Base-by-base conservation (phyloP, 1,140 invertebrate species). In the Formica exsecta region DNA sequence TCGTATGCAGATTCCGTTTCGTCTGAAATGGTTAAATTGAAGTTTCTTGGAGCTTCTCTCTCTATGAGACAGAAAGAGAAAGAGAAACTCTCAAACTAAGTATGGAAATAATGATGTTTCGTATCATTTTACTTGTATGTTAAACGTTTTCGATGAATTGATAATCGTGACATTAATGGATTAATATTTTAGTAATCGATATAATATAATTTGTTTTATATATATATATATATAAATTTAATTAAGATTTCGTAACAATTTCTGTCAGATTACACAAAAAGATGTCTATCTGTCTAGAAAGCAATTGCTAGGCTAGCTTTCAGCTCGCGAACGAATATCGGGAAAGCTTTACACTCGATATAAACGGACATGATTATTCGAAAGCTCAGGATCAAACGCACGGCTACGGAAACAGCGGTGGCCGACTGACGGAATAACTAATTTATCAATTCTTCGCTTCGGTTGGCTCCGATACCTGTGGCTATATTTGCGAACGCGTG, bases 391-490 rank as follows among this genome's bases (percentile, higher is more conserved):
- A 94, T 94, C 93, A 95, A 95, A 94, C 91, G 87, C 16, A 19
- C 79, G 91, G 86, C 68, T 83, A 66, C 54, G 76, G 81, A 48
- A 86, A 89, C 89, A 90, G 80, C 88, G 86, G 87, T 86, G 90
- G 90, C 87, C 91, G 92, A 95, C 94, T 94, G 91, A 95, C 93
- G 93, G 94, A 95, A 95, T 95, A 95, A 94, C 94, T 95, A 95
- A 95, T 95, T 95, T 95, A 95, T 95, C 94, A 95, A 95, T 95
- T 95, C 94, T 95, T 95, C 94, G 94, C 92, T 95, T 94, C 93
- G 94, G 92, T 95, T 93, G 92, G 87, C 92, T 94, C 92, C 93
- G 94, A 95, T 95, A 92, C 87, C 91, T 68, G 73, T 86, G 89
- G 92, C 92, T 92, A 91, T 94, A 94, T 94, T 94, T 94, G 92